Base-by-base conservation (phyloP, 2,113 vertebrate genomes). In the Serilophus lunatus region DNA sequence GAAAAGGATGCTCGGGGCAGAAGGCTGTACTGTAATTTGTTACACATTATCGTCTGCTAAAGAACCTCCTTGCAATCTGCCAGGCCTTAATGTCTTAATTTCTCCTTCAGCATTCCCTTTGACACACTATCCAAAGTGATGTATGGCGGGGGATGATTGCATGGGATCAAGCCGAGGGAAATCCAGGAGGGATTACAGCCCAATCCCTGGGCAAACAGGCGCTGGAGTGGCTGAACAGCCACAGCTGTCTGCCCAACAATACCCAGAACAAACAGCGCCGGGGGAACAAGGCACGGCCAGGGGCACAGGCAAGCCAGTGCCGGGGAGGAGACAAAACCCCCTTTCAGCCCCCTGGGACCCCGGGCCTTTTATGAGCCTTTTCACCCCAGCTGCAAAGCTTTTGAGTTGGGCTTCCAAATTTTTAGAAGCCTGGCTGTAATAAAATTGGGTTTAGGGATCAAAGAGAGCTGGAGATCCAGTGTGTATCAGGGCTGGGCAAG, bases 201-300 rank as follows among this genome's bases (percentile, higher is more conserved):
- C 95, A 96, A 98, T 98, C 98, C 95, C 49, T 94, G 96, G 91
- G 98, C 97, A 98, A 98, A 99, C 97, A 98, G 94, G 92, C 72
- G 65, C 94, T 86, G 97, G 97, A 98, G 97, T 45, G 95, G 95
- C 75, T 29, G 97, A 96, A 97, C 96, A 95, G 82, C 88, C 98
- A 97, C 98, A 98, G 98, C 98, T 98, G 98, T 85, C 97, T 90
- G 96, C 74, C 97, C 95, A 2, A 91, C 98, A 97, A 98, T 97
- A 96, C 97, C 97, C 97, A 90, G 96, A 94, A 97, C 97, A 98
- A 98, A 98, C 98, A 98, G 97, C 8, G 88, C 97, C 96, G 47
- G 98, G 96, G 97, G 97, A 78, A 85, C 79, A 26, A 63, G 83
- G 86, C 82, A 57, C 11, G 60, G 72, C 70, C 78, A 54, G 92